A percentile compares a stretch with the other conserved stretches of the same genome.
Evolutionary conservation across 2,888 invertebrate genomes (phyloP).

Genomic region (Perizoma affinitatum): DNA sequence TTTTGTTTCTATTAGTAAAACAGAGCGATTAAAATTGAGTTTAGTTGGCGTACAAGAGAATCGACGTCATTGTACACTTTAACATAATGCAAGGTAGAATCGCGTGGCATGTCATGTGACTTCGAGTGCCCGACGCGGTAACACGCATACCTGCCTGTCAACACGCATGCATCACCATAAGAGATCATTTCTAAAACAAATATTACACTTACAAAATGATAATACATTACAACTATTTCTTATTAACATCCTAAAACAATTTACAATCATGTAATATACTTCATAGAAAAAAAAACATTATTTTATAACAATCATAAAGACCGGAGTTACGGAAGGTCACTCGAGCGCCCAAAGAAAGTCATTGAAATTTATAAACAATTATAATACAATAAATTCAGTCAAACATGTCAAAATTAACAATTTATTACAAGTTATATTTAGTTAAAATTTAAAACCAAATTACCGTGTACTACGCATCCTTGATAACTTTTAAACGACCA

Average conservation of each 20-base stretch:
- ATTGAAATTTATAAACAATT: conserved; percentile 46
- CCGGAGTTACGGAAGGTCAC: conserved; percentile 42
- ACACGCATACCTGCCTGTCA: conserved; percentile 45
- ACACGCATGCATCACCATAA: conserved; percentile 70
- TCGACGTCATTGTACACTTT: conserved; percentile 7
- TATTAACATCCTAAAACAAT: conserved; percentile 78
- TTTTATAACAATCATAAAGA: conserved; percentile 32
- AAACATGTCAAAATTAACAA: conserved; percentile 74
- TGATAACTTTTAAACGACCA: conserved; percentile 36
- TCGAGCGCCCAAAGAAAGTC: conserved; percentile 37
- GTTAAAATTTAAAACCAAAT: conserved; percentile 74
- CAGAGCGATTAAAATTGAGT: too few relatives aligned
- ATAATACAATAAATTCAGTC: conserved; percentile 72
- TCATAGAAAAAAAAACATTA: conserved; percentile 49
- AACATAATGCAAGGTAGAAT: conserved; percentile 10
- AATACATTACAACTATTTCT: conserved; percentile 76
- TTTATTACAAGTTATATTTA: conserved; percentile 61
- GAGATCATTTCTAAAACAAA: conserved; percentile 82
- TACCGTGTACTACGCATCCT: conserved; percentile 61
- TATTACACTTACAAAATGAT: conserved; percentile 76
- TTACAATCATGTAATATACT: conserved; percentile 69
- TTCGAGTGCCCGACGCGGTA: conserved; percentile 50
- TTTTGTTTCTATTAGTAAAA: too few relatives aligned
- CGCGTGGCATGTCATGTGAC: conserved; percentile 37
- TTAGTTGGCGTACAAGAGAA: not conserved